A percentile compares a stretch with the other conserved stretches of the same genome.
Conservation (phyloP, 2,888 invertebrate genomes). For the Caenorhabditis plicata region DNA sequence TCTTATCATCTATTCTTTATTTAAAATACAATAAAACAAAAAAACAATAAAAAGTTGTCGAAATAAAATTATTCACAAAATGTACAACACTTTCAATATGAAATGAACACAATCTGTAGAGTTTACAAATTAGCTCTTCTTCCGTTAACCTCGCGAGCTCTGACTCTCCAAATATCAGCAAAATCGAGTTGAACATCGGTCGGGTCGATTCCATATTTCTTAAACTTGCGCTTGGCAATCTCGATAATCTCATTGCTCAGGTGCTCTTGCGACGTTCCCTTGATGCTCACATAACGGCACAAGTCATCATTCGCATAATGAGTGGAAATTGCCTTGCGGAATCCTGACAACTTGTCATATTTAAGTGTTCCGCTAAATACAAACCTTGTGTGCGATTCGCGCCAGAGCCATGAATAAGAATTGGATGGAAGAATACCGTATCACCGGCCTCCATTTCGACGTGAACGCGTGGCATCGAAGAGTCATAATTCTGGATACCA, state of each 20-base stretch:
- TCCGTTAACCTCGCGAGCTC: conserved; percentile 47
- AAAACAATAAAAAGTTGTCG: no score
- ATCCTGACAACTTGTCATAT: conserved; percentile 69
- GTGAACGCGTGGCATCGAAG: conserved; percentile 68
- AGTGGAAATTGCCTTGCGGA: conserved; percentile 79
- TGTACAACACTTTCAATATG: conserved; percentile 1
- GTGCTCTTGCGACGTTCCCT: conserved; percentile 68
- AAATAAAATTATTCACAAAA: no score
- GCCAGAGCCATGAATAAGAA: conserved; percentile 84
- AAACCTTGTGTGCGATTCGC: conserved; percentile 74
- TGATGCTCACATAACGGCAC: conserved; percentile 75
- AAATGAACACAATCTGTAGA: neutral
- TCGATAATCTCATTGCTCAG: conserved; percentile 49
- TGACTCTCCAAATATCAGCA: conserved; percentile 48
- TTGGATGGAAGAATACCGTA: conserved; percentile 81
- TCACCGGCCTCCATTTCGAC: conserved; percentile 83
- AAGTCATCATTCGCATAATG: conserved; percentile 77
- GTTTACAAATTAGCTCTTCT: conserved; percentile 39
- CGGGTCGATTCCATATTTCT: conserved; percentile 32
- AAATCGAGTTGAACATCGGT: conserved; percentile 27
- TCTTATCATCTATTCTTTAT: no score
- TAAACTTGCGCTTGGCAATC: conserved; percentile 45
- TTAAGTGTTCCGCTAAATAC: neutral
- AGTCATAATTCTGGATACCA: conserved; percentile 73
- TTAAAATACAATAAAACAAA: no score